A percentile compares a stretch with the other conserved stretches of the same genome.
Conservation (phyloP, 2,888 invertebrate genomes). For the Drosophila aldrichi region DNA sequence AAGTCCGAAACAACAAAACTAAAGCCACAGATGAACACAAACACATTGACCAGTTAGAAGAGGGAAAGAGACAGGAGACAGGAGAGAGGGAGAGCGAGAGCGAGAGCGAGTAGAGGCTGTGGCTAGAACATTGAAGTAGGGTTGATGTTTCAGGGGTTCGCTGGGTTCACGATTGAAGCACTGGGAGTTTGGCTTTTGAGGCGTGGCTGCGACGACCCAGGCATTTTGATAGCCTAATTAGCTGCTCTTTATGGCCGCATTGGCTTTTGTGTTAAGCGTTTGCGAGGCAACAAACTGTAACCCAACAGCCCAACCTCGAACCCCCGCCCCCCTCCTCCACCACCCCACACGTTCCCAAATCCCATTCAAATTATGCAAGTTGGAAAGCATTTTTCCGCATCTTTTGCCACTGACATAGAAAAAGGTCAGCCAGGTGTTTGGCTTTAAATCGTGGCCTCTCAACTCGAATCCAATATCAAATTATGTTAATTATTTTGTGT, state of each 20-base stretch:
- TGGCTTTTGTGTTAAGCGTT: conserved; percentile 77
- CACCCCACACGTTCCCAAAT: conserved; percentile 13
- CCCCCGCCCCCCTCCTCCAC: conserved; percentile 12
- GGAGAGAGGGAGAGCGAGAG: neutral
- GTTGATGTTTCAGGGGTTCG: conserved; percentile 1
- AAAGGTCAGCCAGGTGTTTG: conserved; percentile 65
- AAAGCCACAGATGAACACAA: conserved; percentile 57
- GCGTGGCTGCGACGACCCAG: conserved; percentile 15
- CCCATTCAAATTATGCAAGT: conserved; percentile 73
- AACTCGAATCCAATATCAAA: conserved; percentile 42
- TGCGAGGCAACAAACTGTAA: conserved; percentile 57
- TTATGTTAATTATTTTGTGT: conserved; percentile 42
- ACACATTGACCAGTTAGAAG: conserved; percentile 38
- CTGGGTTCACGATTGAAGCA: neutral
- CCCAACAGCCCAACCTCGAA: too few relatives aligned
- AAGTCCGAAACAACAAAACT: conserved; percentile 63
- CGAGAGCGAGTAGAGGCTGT: neutral
- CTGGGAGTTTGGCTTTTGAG: neutral
- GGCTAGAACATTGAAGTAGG: neutral
- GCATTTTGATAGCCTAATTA: conserved; percentile 80
- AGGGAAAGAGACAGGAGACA: neutral
- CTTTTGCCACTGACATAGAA: conserved; percentile 77
- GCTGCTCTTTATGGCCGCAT: conserved; percentile 69
- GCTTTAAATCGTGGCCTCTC: conserved; percentile 9
- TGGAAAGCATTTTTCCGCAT: conserved; percentile 70